Conservation (phyloP, 2,797 vertebrate genomes). For the Carapus acus region DNA sequence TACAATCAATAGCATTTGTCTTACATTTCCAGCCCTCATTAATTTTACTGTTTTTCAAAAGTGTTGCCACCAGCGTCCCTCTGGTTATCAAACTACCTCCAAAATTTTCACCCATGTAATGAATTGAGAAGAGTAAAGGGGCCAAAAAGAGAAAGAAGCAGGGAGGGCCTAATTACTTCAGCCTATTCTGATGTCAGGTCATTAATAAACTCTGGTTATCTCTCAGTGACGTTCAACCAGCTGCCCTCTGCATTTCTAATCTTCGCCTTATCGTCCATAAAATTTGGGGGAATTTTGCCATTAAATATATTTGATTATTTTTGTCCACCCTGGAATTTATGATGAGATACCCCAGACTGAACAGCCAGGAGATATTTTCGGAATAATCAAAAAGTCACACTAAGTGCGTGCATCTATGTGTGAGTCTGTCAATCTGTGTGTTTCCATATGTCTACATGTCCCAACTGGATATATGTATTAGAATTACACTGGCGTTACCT, state of each 20-base stretch:
- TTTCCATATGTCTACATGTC: conserved; percentile 56
- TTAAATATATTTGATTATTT: conserved; percentile 82
- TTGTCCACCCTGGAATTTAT: conserved; percentile 69
- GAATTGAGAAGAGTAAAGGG: conserved; percentile 56
- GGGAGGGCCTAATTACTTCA: conserved; percentile 93
- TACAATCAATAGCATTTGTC: conserved; percentile 82
- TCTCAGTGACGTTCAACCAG: conserved; percentile 72
- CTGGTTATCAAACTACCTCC: conserved; percentile 95
- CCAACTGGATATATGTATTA: conserved; percentile 66
- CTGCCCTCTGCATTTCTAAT: conserved; percentile 67
- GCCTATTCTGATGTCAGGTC: conserved; percentile 89
- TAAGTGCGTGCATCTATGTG: conserved; percentile 41
- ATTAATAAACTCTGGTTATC: conserved; percentile 99
- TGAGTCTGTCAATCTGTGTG: conserved; percentile 52
- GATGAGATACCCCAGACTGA: conserved; percentile 50
- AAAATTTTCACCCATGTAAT: conserved; percentile 89
- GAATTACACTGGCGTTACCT: conserved; percentile 72
- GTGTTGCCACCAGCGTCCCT: conserved; percentile 68
- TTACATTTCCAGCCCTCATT: conserved; percentile 57
- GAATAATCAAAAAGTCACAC: conserved; percentile 68
- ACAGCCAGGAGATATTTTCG: conserved; percentile 59
- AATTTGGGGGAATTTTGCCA: conserved; percentile 84
- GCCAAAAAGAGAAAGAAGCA: conserved; percentile 55
- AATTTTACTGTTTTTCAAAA: conserved; percentile 62
- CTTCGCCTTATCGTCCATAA: conserved; percentile 85